A percentile compares a stretch with the other conserved stretches of the same genome.
Evolutionary conservation across 2,797 vertebrate species (phyloP).

Genomic region (Lindbergichthys nudifrons): DNA sequence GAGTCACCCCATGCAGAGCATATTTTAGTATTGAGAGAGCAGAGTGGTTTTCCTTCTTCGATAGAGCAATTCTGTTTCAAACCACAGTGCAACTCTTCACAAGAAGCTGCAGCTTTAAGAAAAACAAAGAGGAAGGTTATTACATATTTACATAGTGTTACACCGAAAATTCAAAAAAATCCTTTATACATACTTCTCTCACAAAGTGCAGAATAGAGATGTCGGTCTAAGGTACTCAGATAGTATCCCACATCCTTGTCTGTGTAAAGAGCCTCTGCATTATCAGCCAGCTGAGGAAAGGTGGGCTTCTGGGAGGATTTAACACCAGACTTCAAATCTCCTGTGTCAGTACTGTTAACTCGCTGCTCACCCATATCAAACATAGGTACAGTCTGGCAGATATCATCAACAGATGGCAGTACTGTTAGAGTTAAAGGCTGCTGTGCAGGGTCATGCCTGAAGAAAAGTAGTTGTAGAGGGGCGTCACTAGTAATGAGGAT

Average conservation of each 20-base stretch:
- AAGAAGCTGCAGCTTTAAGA: constrained; percentile 20
- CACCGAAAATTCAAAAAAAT: background rate
- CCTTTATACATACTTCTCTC: constrained; percentile 13
- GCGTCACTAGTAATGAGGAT: constrained; percentile 31
- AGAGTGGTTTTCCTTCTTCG: constrained; percentile 38
- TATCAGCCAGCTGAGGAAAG: background rate
- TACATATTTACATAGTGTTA: background rate
- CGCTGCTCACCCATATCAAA: constrained; percentile 24
- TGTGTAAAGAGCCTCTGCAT: background rate
- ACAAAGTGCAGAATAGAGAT: constrained; percentile 28
- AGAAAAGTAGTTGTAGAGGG: constrained; percentile 52
- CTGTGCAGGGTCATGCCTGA: constrained; percentile 8
- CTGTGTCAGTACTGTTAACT: background rate
- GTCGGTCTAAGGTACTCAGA: constrained; percentile 37
- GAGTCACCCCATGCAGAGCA: constrained; percentile 45
- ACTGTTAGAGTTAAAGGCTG: constrained; percentile 26
- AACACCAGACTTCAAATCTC: constrained; percentile 10
- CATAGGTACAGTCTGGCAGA: constrained; percentile 27
- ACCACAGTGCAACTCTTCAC: constrained; percentile 39
- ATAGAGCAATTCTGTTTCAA: constrained; percentile 24
- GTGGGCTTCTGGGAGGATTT: background rate
- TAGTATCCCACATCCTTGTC: constrained; percentile 22
- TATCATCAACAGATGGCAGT: constrained; percentile 46
- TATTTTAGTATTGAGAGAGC: constrained; percentile 32
- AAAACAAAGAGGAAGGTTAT: background rate